A percentile compares a stretch with the other conserved stretches of the same genome.
These are phyloP conservation scores for Piaya cayana DNA, from an alignment of 2,113 vertebrate species.

Conservation along the genomic window DNA sequence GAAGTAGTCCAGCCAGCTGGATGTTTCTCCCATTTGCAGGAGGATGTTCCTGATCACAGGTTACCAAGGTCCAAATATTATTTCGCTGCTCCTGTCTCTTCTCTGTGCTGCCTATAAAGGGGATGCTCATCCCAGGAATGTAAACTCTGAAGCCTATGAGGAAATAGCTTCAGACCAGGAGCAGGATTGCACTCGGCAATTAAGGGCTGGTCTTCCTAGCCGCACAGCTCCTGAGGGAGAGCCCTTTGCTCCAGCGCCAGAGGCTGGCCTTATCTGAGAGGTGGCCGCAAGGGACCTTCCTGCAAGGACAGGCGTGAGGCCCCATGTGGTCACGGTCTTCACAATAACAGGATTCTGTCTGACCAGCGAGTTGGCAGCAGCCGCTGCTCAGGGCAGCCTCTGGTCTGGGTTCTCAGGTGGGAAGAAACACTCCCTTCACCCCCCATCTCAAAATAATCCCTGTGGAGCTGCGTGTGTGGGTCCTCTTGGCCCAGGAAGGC, in stretches of 20 bases:
- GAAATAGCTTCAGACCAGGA: slow-evolving; percentile 51
- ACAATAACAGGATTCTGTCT: slow-evolving; percentile 62
- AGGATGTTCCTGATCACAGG: slow-evolving; percentile 67
- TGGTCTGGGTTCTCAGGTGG: rapidly evolving
- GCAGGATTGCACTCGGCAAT: slow-evolving; percentile 22
- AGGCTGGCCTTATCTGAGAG: slow-evolving; percentile 51
- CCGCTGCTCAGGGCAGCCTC: background rate
- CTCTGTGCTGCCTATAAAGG: slow-evolving; percentile 62
- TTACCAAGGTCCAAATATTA: slow-evolving; percentile 57
- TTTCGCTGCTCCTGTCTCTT: slow-evolving; percentile 57
- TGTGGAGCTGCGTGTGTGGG: background rate
- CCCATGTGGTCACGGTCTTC: slow-evolving; percentile 7
- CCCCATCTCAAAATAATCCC: background rate
- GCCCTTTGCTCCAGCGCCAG: slow-evolving; percentile 59
- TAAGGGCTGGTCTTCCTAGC: slow-evolving; percentile 48
- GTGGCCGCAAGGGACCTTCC: slow-evolving; percentile 62
- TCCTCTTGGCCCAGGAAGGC: background rate
- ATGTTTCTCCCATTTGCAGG: slow-evolving; percentile 39
- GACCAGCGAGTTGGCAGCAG: slow-evolving; percentile 13
- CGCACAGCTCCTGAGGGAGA: slow-evolving; percentile 21
- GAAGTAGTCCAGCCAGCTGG: background rate
- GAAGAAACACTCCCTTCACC: background rate
- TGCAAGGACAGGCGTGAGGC: slow-evolving; percentile 60
- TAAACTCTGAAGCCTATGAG: slow-evolving; percentile 63
- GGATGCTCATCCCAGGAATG: slow-evolving; percentile 70